Conservation (phyloP, 2,113 vertebrate species). For the Neogale vison region DNA sequence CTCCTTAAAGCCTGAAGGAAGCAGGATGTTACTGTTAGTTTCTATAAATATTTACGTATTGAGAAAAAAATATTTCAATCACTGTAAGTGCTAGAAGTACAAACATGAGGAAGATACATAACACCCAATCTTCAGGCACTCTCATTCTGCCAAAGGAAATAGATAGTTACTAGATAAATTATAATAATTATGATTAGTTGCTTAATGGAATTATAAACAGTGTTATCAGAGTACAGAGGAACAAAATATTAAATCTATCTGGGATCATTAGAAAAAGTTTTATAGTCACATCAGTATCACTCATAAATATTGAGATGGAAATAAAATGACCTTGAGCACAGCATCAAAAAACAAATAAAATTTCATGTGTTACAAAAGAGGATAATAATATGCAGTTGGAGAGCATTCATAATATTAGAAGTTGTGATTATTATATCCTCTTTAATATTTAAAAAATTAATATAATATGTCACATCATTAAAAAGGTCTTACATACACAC, state of each 20-base stretch:
- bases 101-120: background rate
- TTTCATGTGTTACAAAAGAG: background rate
- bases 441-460: background rate
- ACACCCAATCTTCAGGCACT: background rate
- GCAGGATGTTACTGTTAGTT: background rate
- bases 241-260: background rate
- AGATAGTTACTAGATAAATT: background rate
- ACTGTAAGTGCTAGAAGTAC: background rate
- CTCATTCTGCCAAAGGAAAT: background rate
- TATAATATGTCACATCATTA: background rate
- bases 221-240: background rate
- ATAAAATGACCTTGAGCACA: background rate
- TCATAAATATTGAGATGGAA: background rate
- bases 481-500: background rate
- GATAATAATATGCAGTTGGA: background rate
- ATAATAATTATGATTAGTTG: background rate
- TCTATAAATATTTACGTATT: background rate
- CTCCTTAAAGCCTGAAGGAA: background rate
- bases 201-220: background rate
- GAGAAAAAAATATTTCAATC: background rate
- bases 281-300: background rate
- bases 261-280: background rate
- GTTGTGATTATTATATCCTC: background rate
- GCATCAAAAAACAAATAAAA: background rate
- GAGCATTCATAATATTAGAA: background rate